These are phyloP conservation scores for Ciconia nigra DNA, from an alignment of 2,797 vertebrate species.

Conservation along the genomic window DNA sequence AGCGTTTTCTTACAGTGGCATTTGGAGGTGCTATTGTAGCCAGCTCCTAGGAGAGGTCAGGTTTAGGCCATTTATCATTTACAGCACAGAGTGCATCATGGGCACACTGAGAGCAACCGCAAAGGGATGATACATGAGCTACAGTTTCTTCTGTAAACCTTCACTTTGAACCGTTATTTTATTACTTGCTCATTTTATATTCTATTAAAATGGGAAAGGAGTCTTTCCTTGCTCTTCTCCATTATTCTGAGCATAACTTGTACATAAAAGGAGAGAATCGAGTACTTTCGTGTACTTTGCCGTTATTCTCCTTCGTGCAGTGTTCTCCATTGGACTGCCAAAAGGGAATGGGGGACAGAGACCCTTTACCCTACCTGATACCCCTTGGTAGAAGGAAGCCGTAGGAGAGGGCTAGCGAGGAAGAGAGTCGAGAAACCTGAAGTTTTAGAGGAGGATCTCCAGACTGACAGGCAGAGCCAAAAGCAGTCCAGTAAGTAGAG, in stretches of 20 bases:
- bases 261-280: neutral
- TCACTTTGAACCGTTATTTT: neutral
- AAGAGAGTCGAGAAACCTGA: neutral
- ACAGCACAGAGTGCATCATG: too few relatives aligned
- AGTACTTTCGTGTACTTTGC: neutral
- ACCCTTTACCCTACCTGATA: neutral
- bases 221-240: neutral
- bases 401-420: neutral
- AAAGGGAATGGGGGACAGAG: neutral
- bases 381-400: too few relatives aligned
- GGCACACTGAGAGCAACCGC: neutral
- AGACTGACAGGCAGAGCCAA: neutral
- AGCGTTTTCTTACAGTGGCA: neutral
- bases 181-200: neutral
- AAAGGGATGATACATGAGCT: neutral
- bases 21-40: neutral
- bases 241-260: neutral
- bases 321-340: neutral
- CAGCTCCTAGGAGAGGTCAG: neutral
- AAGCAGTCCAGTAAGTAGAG: neutral
- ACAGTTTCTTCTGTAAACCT: neutral
- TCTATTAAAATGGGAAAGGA: neutral
- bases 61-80: neutral
- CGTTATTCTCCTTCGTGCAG: accelerated
- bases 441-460: neutral